These are phyloP conservation scores for Notothenia rossii DNA, from an alignment of 2,113 vertebrate species.

Conservation along the genomic window DNA sequence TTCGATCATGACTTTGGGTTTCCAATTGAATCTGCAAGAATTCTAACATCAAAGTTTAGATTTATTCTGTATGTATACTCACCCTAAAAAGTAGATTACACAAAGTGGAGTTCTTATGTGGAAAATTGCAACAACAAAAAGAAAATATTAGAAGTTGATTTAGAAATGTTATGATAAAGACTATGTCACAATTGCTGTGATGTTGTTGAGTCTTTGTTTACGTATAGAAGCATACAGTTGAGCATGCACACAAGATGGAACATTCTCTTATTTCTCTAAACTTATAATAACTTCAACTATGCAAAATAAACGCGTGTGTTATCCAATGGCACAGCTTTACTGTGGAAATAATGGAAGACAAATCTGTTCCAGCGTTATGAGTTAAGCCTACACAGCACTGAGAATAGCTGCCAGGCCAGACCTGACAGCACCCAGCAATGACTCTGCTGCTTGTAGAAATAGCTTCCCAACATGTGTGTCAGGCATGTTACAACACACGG, in stretches of 20 bases:
- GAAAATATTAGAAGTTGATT: not conserved
- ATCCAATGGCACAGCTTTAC: not conserved
- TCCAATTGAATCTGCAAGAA: not conserved
- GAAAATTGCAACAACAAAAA: not conserved
- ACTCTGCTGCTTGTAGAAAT: constrained; percentile 47
- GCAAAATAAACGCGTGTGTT: constrained; percentile 27
- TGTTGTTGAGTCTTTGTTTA: not conserved
- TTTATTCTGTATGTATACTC: not conserved
- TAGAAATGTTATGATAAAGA: no score
- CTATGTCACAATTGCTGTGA: no score
- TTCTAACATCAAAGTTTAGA: not conserved
- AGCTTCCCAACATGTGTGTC: constrained; percentile 66
- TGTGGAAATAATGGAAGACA: constrained; percentile 17
- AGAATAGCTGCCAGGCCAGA: constrained; percentile 51
- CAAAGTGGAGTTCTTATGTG: not conserved
- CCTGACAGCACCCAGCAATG: constrained; percentile 44
- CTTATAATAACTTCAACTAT: not conserved
- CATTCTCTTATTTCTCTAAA: constrained; percentile 1
- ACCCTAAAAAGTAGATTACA: not conserved
- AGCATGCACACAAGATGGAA: constrained; percentile 14
- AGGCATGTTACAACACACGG: constrained; percentile 71
- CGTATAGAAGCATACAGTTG: constrained; percentile 11
- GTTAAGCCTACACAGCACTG: constrained; percentile 39
- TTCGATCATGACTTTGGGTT: no score
- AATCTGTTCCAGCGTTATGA: constrained; percentile 10